A percentile compares a stretch with the other conserved stretches of the same genome.
These are phyloP conservation scores for Lacanobia wlatinum DNA, from an alignment of 2,888 invertebrate genomes.

Conservation along the genomic window DNA sequence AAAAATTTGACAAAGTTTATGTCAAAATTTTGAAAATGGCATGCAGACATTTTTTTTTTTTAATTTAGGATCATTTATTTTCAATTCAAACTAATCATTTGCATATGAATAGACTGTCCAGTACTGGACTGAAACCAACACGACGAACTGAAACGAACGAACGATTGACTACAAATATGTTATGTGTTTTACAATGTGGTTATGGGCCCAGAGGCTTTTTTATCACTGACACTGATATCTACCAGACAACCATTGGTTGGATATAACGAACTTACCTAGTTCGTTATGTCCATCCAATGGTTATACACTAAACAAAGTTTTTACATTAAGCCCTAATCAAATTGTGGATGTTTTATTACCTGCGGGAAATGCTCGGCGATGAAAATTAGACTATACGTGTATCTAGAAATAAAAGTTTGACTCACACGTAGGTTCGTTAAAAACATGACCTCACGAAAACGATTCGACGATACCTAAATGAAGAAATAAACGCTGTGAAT, in stretches of 20 bases:
- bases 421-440: background rate
- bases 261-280: too few species aligned
- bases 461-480: background rate
- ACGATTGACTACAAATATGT: too few species aligned
- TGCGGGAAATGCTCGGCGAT: background rate
- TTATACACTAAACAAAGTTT: background rate
- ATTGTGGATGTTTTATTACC: slow-evolving; percentile 19
- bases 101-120: too few species aligned
- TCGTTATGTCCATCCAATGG: too few species aligned
- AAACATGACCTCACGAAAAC: background rate
- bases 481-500: background rate
- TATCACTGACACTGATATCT: background rate
- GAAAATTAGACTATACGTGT: background rate
- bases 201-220: background rate
- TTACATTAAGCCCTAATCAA: slow-evolving; percentile 3
- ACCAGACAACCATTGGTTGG: too few species aligned
- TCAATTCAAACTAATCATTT: too few species aligned
- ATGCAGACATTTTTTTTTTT: too few species aligned
- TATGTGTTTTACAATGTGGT: too few species aligned
- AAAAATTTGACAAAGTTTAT: background rate
- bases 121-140: too few species aligned
- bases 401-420: background rate
- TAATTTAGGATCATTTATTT: too few species aligned
- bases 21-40: too few species aligned
- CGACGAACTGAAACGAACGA: too few species aligned